A percentile compares a stretch with the other conserved stretches of the same genome.
These are phyloP conservation scores for Sacculina carcini DNA, from an alignment of 2,888 invertebrate species.

Conservation along the genomic window DNA sequence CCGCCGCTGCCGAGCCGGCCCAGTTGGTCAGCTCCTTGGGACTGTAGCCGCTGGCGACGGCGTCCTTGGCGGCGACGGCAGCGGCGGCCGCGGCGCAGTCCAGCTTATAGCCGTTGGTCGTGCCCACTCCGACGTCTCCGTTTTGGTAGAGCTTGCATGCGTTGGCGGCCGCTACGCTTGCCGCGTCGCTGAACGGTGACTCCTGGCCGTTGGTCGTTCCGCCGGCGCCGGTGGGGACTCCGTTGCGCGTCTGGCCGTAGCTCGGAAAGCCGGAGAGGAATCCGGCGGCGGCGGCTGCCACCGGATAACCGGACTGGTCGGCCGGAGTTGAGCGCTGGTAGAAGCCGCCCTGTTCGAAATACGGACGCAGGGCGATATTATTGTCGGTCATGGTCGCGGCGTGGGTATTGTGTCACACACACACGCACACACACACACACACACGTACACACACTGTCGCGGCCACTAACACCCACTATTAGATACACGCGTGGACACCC, in stretches of 20 bases:
- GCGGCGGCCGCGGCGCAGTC: slow-evolving; percentile 49
- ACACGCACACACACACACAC: too few relatives aligned
- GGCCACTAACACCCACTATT: too few relatives aligned
- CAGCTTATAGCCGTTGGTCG: slow-evolving; percentile 41
- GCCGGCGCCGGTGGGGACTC: slow-evolving; percentile 35
- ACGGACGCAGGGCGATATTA: slow-evolving; percentile 51
- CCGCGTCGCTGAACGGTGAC: slow-evolving; percentile 1
- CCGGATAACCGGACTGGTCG: slow-evolving; percentile 30
- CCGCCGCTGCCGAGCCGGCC: slow-evolving; percentile 36
- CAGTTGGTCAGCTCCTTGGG: slow-evolving; percentile 15
- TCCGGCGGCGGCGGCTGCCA: too few relatives aligned
- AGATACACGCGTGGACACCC: too few relatives aligned
- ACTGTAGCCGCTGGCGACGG: slow-evolving; percentile 10
- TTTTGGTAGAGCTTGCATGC: slow-evolving; percentile 31
- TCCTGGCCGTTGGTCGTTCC: slow-evolving; percentile 73
- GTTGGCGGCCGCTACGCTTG: too few relatives aligned
- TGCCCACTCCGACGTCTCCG: slow-evolving; percentile 74
- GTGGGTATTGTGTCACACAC: too few relatives aligned
- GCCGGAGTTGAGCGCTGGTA: slow-evolving; percentile 59
- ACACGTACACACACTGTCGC: too few relatives aligned
- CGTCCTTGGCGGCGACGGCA: too few relatives aligned
- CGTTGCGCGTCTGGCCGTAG: slow-evolving; percentile 13
- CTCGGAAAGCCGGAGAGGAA: slow-evolving; percentile 31
- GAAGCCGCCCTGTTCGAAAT: slow-evolving; percentile 85
- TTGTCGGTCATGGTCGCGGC: slow-evolving; percentile 1